These are phyloP conservation scores for Megathymus violae DNA, from an alignment of 1,140 invertebrate genomes.

Conservation along the genomic window DNA sequence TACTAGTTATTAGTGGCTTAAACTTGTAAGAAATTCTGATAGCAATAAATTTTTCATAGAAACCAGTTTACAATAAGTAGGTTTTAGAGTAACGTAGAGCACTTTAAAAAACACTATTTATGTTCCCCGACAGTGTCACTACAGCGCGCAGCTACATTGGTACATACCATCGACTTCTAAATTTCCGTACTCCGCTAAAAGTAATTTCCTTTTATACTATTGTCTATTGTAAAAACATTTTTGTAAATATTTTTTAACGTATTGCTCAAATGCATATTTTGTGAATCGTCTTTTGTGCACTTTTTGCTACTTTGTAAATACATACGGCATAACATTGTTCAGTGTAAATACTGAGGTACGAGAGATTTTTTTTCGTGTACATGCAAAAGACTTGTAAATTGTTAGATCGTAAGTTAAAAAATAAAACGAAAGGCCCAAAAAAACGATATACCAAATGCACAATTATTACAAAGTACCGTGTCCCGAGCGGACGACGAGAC, in stretches of 20 bases:
- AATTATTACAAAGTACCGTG: conserved; percentile 62
- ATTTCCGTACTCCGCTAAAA: conserved; percentile 46
- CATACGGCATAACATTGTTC: conserved; percentile 50
- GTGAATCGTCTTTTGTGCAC: conserved; percentile 81
- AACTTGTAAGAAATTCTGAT: conserved; percentile 68
- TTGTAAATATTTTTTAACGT: conserved; percentile 81
- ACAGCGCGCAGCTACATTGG: too few species aligned
- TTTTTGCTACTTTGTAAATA: conserved; percentile 80
- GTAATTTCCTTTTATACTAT: conserved; percentile 49
- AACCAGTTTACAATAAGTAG: conserved; percentile 39
- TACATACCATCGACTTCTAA: conserved; percentile 1
- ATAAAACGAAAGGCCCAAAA: conserved; percentile 73
- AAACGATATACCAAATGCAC: conserved; percentile 77
- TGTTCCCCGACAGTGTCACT: too few species aligned
- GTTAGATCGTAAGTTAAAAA: conserved; percentile 61
- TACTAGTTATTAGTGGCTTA: conserved; percentile 48
- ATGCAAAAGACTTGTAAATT: conserved; percentile 57
- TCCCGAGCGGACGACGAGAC: conserved; percentile 27
- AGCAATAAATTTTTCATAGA: conserved; percentile 75
- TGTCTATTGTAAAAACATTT: conserved; percentile 63
- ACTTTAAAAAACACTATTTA: conserved; percentile 13
- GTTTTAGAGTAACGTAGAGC: conserved; percentile 24
- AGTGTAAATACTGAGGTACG: conserved; percentile 66
- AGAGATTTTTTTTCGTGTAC: conserved; percentile 51
- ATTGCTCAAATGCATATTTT: conserved; percentile 84